Conservation (phyloP, 2,797 vertebrate genomes). For the Glossophaga mutica region DNA sequence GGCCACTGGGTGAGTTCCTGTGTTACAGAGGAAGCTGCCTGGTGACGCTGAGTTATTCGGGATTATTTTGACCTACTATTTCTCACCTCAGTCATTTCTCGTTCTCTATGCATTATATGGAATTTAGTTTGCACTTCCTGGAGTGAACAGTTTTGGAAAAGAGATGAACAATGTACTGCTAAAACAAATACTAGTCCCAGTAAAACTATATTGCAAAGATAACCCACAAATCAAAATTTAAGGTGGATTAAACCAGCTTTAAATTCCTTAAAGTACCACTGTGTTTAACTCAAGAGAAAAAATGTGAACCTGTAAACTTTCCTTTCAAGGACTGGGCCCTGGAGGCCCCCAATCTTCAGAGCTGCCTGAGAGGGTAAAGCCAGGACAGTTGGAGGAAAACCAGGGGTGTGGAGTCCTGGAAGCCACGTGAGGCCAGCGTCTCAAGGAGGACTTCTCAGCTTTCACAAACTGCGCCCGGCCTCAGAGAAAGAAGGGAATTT, state of each 20-base stretch:
- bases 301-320: background rate
- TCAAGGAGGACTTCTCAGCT: background rate
- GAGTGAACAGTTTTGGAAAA: background rate
- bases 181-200: background rate
- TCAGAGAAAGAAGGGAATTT: background rate
- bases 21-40: background rate
- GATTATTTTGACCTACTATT: background rate
- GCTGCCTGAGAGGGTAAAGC: background rate
- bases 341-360: background rate
- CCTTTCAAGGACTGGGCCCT: background rate
- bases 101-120: background rate
- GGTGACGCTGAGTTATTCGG: accelerated
- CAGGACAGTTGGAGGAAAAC: background rate
- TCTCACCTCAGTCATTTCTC: background rate
- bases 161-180: background rate
- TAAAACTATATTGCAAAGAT: background rate
- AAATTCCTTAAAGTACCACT: background rate
- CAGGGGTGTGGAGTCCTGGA: background rate
- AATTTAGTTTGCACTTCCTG: background rate
- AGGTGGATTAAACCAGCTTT: background rate
- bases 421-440: background rate
- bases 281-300: background rate
- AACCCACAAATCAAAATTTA: background rate
- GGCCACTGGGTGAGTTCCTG: background rate
- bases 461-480: background rate